A percentile compares a stretch with the other conserved stretches of the same genome.
phyloP scores from a whole-genome alignment of 2,113 vertebrate species.

The Narcine bancroftii region DNA sequence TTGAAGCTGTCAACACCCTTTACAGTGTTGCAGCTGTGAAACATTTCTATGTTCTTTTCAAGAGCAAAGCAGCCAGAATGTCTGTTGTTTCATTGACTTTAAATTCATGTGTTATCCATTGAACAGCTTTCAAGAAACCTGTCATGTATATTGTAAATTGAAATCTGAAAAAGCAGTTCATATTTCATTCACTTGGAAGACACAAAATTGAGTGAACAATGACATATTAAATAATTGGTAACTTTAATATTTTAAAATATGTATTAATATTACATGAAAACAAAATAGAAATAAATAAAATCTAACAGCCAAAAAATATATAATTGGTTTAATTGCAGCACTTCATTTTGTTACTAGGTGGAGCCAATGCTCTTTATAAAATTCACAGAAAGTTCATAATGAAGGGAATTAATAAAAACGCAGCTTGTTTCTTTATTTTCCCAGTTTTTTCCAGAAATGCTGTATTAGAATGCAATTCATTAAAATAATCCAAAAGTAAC shows the following conservation, averaged over 20 bases:
- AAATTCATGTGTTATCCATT: background rate
- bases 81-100: background rate
- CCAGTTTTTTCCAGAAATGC: background rate
- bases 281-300: background rate
- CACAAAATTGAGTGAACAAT: background rate
- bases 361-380: background rate
- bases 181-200: background rate
- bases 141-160: background rate
- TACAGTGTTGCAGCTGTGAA: background rate
- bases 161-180: slow-evolving; percentile 9
- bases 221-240: background rate
- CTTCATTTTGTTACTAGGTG: background rate
- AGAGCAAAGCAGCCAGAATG: background rate
- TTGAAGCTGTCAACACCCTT: background rate
- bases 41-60: background rate
- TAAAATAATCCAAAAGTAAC: background rate
- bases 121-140: background rate
- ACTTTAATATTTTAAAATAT: background rate
- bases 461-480: background rate
- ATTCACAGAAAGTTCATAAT: background rate
- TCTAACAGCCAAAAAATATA: background rate
- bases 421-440: background rate
- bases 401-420: background rate
- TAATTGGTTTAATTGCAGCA: background rate
- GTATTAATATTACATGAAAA: background rate